Conservation (phyloP, 2,113 vertebrate genomes). For the Turnix velox region DNA sequence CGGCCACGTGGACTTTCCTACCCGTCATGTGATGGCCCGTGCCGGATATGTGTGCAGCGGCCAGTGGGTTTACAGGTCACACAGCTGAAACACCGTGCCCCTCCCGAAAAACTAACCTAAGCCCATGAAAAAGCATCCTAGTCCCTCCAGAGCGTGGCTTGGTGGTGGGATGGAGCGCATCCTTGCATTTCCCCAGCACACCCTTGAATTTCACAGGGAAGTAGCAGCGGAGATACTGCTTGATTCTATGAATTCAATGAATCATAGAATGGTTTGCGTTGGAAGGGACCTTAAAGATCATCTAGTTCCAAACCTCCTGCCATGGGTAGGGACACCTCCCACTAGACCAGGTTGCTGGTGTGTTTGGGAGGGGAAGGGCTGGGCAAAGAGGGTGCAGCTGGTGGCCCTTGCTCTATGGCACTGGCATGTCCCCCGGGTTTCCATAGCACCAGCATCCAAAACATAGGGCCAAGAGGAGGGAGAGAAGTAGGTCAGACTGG, state of each 20-base stretch:
- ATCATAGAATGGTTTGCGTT: too few species aligned
- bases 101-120: background rate
- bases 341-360: too few species aligned
- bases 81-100: background rate
- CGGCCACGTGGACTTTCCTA: background rate
- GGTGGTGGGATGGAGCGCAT: background rate
- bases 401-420: constrained; percentile 25
- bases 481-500: constrained; percentile 59
- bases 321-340: too few species aligned
- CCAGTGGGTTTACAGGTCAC: fast-evolving
- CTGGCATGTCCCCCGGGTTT: constrained; percentile 37
- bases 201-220: background rate
- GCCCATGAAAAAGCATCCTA: background rate
- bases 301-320: too few species aligned
- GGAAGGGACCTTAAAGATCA: too few species aligned
- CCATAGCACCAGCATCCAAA: constrained; percentile 62
- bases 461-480: background rate
- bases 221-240: too few species aligned
- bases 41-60: fast-evolving
- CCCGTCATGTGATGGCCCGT: fast-evolving
- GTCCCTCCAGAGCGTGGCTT: background rate
- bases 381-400: background rate
- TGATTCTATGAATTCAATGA: too few species aligned
- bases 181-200: background rate
- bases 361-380: background rate